Base-by-base conservation (phyloP, 2,797 vertebrate genomes). In the Epinephelus awoara region DNA sequence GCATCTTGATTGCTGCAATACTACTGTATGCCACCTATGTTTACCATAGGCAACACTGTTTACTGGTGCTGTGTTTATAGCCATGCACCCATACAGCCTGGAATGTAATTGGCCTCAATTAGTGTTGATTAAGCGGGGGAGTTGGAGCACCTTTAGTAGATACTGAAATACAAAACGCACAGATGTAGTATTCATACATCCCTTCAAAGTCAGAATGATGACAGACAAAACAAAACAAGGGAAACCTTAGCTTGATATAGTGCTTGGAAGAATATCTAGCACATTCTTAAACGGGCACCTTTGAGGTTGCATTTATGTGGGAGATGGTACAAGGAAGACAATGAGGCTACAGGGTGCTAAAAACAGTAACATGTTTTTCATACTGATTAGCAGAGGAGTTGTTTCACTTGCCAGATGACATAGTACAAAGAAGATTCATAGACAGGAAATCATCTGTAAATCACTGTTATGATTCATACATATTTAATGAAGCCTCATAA, bases 401-500 rank as follows among this genome's bases (percentile, higher is more conserved):
- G 64, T 77, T 76, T 86, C 72, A 77, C 42, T 67, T 72, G 54
- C 78, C 76, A 72, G 75, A 78, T 85, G 81, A 82, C 83, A 86
- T 58, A 71, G 75, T 76, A 77, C 68, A 59, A 79, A 58, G 62
- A 93, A 91, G 76, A 90, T 91, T 90, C 84, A 93, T 89, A 64
- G 72, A 79, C 17, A 71, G 70, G 66, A 90, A 87, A 88, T 91
- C 72, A 85, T 91, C 83, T 89, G 79, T 91, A 92, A 93, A 94
- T 90, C 80, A 91, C 84, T 78, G 80, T 89, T 88, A 89, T 91
- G 89, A 91, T 90, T 91, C 87, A 89, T 94, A 80, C 84, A 94
- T 92, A 71, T 90, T 93, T 92, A 88, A 94, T 79, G 63, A 89
- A 68, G 67, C 46, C 51, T 80, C 85, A 71, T 61, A 84, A 82